Conservation (phyloP, 2,113 vertebrate species). For the Laticauda laticaudata region DNA sequence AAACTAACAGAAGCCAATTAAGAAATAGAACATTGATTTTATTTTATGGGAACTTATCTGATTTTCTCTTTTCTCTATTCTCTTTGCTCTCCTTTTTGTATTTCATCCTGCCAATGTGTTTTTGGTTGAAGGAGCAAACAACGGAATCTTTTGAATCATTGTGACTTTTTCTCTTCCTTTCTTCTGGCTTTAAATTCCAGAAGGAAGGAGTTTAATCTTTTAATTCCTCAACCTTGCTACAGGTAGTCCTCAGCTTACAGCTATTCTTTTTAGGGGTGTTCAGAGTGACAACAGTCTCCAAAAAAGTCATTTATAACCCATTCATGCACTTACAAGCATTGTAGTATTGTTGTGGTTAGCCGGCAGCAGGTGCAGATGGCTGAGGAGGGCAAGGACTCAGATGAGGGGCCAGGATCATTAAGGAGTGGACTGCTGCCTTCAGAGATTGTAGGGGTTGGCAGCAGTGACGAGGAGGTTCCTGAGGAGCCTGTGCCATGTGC, state of each 20-base stretch:
- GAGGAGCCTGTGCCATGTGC: too few relatives aligned
- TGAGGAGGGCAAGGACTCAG: too few relatives aligned
- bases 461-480: too few relatives aligned
- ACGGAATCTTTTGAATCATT: background rate
- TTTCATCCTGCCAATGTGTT: background rate
- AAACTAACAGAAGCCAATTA: background rate
- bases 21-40: background rate
- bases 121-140: background rate
- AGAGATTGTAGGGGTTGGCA: too few relatives aligned
- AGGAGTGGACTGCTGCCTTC: too few relatives aligned
- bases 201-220: background rate
- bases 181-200: background rate
- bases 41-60: background rate
- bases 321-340: background rate
- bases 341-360: too few relatives aligned
- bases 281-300: background rate
- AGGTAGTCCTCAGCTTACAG: background rate
- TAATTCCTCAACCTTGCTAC: background rate
- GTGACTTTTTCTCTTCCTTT: background rate
- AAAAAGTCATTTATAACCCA: background rate
- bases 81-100: background rate
- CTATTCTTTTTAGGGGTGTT: background rate
- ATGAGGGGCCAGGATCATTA: too few relatives aligned
- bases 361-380: too few relatives aligned
- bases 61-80: background rate